Evolutionary conservation across 2,888 invertebrate species (phyloP).

Genomic region (Amphipyra tragopoginis): DNA sequence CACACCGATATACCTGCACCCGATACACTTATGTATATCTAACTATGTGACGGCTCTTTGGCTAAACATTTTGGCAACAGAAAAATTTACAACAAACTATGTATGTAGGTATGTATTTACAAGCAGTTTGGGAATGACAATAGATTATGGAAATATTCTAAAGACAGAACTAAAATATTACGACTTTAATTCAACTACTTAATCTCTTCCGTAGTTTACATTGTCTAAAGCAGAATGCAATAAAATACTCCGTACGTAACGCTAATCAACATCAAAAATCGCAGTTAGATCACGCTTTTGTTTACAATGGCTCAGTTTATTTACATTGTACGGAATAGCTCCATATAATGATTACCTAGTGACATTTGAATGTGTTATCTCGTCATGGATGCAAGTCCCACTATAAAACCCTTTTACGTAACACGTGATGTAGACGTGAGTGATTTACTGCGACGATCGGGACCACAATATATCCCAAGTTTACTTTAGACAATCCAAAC

Average conservation of each 20-base stretch:
- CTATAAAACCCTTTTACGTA: constrained; percentile 83
- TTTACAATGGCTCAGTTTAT: constrained; percentile 46
- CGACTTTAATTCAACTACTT: constrained; percentile 8
- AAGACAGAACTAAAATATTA: constrained; percentile 6
- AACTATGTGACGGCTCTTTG: constrained; percentile 9
- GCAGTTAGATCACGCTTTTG: constrained; percentile 47
- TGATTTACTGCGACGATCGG: constrained; percentile 81
- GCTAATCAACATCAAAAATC: constrained; percentile 41
- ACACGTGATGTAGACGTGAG: constrained; percentile 75
- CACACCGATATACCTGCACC: constrained; percentile 24
- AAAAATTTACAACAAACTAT: too few relatives aligned
- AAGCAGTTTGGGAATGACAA: neutral
- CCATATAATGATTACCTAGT: constrained; percentile 55
- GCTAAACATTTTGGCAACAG: constrained; percentile 23
- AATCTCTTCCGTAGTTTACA: constrained; percentile 30
- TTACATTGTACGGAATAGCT: constrained; percentile 37
- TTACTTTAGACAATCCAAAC: constrained; percentile 82
- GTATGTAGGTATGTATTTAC: too few relatives aligned
- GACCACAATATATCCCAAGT: constrained; percentile 79
- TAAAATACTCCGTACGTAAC: constrained; percentile 38
- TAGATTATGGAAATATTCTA: neutral
- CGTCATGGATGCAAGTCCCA: constrained; percentile 70
- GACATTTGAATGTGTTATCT: constrained; percentile 78
- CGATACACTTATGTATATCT: constrained; percentile 18
- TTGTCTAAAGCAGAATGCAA: constrained; percentile 34